Base-by-base conservation (phyloP, 1,140 invertebrate species). In the Vanessa atalanta region DNA sequence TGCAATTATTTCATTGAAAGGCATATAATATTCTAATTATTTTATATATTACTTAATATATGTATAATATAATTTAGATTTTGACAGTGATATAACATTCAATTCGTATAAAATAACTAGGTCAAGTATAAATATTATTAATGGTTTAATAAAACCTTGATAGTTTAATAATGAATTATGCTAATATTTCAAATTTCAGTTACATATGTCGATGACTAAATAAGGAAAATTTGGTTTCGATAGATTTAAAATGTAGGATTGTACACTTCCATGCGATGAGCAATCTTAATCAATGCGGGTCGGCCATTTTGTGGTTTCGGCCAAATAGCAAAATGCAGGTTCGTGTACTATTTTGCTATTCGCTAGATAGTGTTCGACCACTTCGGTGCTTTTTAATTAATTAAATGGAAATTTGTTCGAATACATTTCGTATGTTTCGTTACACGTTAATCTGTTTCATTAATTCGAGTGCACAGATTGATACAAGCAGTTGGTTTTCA, bases 221-320 rank as follows among this genome's bases (percentile, higher is more conserved):
- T 51, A 51, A 16, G 4, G 7, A 37, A 37, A 37, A 51, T n/a
- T 66, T 66, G 9, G 13, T 47, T 65, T 23, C 48, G 20, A 12
- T 43, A 64, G 37, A 50, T 71, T n/a, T 20, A 65, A 72, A 72
- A 57, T 50, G 65, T 72, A 65, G 50, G 31, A 48, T n/a, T 9
- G 51, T 43, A 65, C 37, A 72, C 53, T 43, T 12, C 14, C 50
- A 47, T 47, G 50, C 47, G 68, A 69, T 70, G 68, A 75, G 73
- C 73, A 75, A 71, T 75, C 73, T 75, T 75, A 75, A 73, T 75
- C 63, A 75, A 75, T 65, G 67, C 48, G 73, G 73, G 68, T 69
- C 73, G 31, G 64, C 73, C 73, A 75, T 75, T 75, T 75, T 75
- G 73, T 50, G 73, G 73, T 71, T 67, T 50, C 68, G 37, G 50